Evolutionary conservation across 2,113 vertebrate species (phyloP).

Genomic region (Glaucidium brasilianum): DNA sequence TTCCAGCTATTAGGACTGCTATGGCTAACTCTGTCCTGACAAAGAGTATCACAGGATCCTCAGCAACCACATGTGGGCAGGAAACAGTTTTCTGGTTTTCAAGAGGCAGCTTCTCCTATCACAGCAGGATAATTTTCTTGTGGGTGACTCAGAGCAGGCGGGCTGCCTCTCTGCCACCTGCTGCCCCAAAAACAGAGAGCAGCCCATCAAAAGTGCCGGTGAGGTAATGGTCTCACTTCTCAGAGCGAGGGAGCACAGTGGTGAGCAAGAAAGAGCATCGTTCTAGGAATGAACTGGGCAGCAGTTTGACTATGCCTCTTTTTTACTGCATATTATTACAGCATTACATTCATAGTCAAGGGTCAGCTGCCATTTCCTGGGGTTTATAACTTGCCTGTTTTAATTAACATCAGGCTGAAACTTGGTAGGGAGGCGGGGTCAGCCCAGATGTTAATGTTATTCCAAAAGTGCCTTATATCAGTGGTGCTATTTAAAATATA

Average conservation of each 20-base stretch:
- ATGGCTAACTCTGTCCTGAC: not conserved
- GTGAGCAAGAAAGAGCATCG: constrained; percentile 61
- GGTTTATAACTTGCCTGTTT: constrained; percentile 85
- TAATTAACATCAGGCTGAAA: constrained; percentile 83
- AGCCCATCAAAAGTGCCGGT: not conserved
- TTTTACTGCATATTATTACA: constrained; percentile 81
- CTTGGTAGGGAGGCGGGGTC: constrained; percentile 74
- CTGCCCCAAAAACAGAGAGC: not conserved
- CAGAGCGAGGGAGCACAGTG: not conserved
- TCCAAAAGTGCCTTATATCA: constrained; percentile 76
- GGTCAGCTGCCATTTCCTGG: constrained; percentile 85
- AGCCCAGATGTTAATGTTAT: constrained; percentile 82
- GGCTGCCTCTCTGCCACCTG: not conserved
- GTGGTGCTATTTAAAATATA: constrained; percentile 66
- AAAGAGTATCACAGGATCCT: not conserved
- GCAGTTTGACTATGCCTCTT: constrained; percentile 65
- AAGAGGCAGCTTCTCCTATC: not conserved
- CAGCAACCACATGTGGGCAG: not conserved
- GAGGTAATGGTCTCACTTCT: constrained; percentile 24
- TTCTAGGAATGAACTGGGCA: constrained; percentile 69
- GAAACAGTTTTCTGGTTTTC: not conserved
- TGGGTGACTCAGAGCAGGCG: not conserved
- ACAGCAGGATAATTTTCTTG: not conserved
- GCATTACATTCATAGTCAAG: constrained; percentile 79
- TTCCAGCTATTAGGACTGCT: not conserved